Conservation (phyloP, 2,888 invertebrate species). For the Ophion ellenae region DNA sequence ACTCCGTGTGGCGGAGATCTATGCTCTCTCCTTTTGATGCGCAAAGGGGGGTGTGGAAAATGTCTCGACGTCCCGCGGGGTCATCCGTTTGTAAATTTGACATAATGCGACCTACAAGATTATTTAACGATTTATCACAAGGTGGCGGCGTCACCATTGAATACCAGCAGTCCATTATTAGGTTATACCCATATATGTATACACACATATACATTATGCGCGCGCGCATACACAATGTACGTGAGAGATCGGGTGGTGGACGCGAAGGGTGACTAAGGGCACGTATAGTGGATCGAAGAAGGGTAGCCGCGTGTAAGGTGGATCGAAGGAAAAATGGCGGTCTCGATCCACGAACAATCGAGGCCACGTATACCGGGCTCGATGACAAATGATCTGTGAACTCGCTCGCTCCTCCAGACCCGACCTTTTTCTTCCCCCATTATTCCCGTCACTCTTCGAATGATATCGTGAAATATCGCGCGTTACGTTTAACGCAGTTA, state of each 20-base stretch:
- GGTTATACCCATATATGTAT: constrained; percentile 51
- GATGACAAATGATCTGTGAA: constrained; percentile 79
- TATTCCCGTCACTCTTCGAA: neutral
- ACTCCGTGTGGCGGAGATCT: constrained; percentile 54
- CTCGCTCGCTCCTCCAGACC: constrained; percentile 38
- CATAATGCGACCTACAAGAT: constrained; percentile 79
- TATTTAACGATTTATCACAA: constrained; percentile 80
- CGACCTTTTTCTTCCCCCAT: constrained; percentile 30
- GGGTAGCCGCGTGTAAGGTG: constrained; percentile 56
- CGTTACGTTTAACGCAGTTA: neutral
- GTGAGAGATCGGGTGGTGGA: neutral
- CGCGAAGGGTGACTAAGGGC: neutral
- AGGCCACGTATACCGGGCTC: constrained; percentile 69
- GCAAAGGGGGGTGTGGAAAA: constrained; percentile 29
- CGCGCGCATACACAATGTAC: neutral
- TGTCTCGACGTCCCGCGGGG: constrained; percentile 63
- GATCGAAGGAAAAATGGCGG: constrained; percentile 74
- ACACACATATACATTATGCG: neutral
- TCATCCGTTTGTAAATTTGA: constrained; percentile 76
- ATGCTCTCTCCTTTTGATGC: constrained; percentile 42
- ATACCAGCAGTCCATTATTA: constrained; percentile 78
- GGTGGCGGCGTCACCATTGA: constrained; percentile 68
- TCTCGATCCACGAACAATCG: constrained; percentile 76
- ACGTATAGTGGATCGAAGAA: constrained; percentile 9
- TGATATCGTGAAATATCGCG: neutral